phyloP scores from a whole-genome alignment of 2,113 vertebrate species.

The Cyprinodon tularosa region DNA sequence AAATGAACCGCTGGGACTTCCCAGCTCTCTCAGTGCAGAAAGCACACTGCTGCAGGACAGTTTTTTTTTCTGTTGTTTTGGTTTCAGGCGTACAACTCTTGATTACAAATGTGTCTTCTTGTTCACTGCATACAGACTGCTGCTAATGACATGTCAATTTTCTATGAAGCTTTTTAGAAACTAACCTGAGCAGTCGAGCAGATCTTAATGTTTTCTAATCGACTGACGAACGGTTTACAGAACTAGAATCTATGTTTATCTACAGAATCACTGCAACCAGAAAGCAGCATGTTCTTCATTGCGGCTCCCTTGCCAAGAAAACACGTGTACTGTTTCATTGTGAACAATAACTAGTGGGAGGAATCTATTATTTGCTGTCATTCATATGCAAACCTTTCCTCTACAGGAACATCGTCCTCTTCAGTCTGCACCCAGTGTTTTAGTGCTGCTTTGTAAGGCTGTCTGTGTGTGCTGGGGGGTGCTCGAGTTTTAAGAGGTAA shows the following conservation, averaged over 20 bases:
- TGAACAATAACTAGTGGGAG: constrained; percentile 46
- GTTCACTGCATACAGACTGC: constrained; percentile 1
- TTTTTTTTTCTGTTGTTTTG: constrained; percentile 37
- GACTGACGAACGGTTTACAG: neutral
- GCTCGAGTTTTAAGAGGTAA: constrained; percentile 2
- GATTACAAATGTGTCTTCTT: constrained; percentile 29
- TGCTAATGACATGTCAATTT: neutral
- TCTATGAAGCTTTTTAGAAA: neutral
- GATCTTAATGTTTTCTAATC: constrained; percentile 5
- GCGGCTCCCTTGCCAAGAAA: constrained; percentile 10
- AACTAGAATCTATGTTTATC: neutral
- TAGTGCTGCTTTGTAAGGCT: constrained; percentile 19
- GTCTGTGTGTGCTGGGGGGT: neutral
- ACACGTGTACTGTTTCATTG: constrained; percentile 30
- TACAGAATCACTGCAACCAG: neutral
- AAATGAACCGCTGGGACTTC: constrained; percentile 40
- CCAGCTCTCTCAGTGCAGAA: constrained; percentile 14
- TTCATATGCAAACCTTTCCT: constrained; percentile 51
- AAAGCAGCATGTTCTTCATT: constrained; percentile 1
- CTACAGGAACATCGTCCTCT: constrained; percentile 26
- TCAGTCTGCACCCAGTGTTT: constrained; percentile 30
- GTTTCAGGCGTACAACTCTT: neutral
- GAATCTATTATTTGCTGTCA: constrained; percentile 31
- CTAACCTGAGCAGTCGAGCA: neutral
- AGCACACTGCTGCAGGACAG: constrained; percentile 24